These are phyloP conservation scores for Camponotus fellah DNA, from an alignment of 2,888 invertebrate genomes.

Conservation along the genomic window DNA sequence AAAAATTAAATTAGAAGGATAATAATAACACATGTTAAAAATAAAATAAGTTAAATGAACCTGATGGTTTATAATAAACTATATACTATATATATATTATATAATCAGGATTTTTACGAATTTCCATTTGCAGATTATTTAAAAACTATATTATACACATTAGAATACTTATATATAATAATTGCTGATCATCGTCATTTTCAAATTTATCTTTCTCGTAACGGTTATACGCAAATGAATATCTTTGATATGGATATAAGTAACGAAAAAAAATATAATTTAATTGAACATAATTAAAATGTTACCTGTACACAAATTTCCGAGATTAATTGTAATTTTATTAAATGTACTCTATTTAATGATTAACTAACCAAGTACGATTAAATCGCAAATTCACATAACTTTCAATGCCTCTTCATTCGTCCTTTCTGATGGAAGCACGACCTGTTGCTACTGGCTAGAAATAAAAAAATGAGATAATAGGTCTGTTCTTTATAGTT, in stretches of 20 bases:
- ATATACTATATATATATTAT: background rate
- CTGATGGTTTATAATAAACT: background rate
- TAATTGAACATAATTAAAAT: background rate
- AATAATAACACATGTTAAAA: background rate
- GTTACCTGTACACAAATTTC: background rate
- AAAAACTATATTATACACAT: background rate
- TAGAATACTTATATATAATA: background rate
- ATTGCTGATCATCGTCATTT: constrained; percentile 15
- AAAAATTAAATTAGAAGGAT: background rate
- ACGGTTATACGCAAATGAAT: constrained; percentile 53
- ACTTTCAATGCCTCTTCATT: too few relatives aligned
- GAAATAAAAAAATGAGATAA: constrained; percentile 52
- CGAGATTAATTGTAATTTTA: background rate
- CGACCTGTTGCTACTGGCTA: constrained; percentile 66
- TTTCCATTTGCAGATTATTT: background rate
- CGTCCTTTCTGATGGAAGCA: background rate
- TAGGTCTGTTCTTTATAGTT: too few relatives aligned
- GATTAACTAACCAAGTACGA: background rate
- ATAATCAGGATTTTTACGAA: background rate
- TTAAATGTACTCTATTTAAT: background rate
- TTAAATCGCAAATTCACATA: background rate
- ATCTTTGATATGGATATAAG: background rate
- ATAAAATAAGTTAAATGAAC: background rate
- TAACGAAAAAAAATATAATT: background rate
- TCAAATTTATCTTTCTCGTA: constrained; percentile 48